Evolutionary conservation across 2,888 invertebrate genomes (phyloP), one percentile per base, ranked within the genome.

Genomic region (Pyrochroa serraticornis): DNA sequence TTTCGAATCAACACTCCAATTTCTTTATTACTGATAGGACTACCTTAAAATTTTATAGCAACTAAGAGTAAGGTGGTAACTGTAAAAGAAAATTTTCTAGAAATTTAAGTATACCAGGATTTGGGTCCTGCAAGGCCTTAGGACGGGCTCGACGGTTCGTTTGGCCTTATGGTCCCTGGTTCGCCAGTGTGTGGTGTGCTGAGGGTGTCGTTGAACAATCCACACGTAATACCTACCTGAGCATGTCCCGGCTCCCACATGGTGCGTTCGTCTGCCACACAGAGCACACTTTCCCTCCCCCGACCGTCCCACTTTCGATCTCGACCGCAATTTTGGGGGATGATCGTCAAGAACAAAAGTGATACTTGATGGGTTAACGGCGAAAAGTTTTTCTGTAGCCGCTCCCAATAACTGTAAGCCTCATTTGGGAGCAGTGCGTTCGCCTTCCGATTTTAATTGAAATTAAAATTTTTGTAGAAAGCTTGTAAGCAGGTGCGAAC

Each of bases 211-310:
- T 36, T 51, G 51, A 43, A 52, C 45, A 53, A 53, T 53, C 46
- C 46, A 46, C 53, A 53, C 8, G 34, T 42, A 44, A 52, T 53
- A 46, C 50, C 30, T 56, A 50, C 45, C 50, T 57, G 50, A 31
- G 37, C 46, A 31, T 13, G 36, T 47, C 63, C 52, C 66, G 66
- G 62, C 52, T 65, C 50, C 66, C 66, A 66, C 65, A 66, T 66
- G 66, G 63, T 65, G 62, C 48, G 55, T 60, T 56, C 58, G 66
- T 65, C 44, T 55, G 56, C 41, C 45, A 49, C 46, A 33, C 43
- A 46, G 57, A 30, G 44, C 46, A 46, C 58, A 59, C 58, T 49
- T 50, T 59, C 49, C 50, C 54, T 49, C 54, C 46, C 58, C 41
- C 54, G 30, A 12, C 47, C 38, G 22, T 41, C 53, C 58, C 46